Percentiles rank a stretch among this genome's conserved stretches.
These are phyloP conservation scores for Euglossa dilemma DNA, from an alignment of 1,140 invertebrate species.

Conservation along the genomic window DNA sequence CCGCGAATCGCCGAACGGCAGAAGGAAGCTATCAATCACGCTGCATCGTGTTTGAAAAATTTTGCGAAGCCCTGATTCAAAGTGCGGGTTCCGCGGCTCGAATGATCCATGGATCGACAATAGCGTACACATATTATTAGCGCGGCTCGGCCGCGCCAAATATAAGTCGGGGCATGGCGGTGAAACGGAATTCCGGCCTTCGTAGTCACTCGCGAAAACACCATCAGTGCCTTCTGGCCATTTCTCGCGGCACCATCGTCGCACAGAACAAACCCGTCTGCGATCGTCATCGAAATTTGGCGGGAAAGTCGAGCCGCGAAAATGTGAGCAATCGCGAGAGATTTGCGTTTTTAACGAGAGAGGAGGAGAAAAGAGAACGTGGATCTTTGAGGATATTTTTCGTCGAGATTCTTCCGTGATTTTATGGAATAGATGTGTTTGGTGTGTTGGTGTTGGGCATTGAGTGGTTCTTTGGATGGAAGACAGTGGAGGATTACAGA, in stretches of 20 bases:
- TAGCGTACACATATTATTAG: constrained; percentile 39
- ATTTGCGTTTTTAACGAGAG: too few relatives aligned
- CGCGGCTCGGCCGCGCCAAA: constrained; percentile 23
- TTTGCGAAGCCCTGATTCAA: not conserved
- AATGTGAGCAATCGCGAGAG: not conserved
- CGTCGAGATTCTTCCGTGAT: not conserved
- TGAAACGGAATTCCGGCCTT: constrained; percentile 36
- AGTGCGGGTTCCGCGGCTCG: not conserved
- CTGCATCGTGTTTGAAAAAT: not conserved
- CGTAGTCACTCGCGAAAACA: constrained; percentile 35
- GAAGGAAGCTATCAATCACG: constrained; percentile 1
- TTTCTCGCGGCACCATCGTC: constrained; percentile 17
- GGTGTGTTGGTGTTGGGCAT: not conserved
- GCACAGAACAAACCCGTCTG: not conserved
- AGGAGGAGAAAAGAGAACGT: too few relatives aligned
- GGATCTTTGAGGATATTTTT: not conserved
- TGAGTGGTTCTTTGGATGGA: too few relatives aligned
- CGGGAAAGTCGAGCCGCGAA: constrained; percentile 24
- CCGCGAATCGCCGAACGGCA: not conserved
- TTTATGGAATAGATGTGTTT: too few relatives aligned
- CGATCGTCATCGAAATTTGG: constrained; percentile 2
- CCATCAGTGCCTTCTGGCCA: constrained; percentile 31
- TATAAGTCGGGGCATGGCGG: constrained; percentile 31
- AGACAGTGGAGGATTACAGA: too few relatives aligned
- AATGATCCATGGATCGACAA: constrained; percentile 38